Evolutionary conservation across 2,888 invertebrate species (phyloP), one percentile per base, ranked within the genome.

Genomic region (Agonopterix alstromeriana): DNA sequence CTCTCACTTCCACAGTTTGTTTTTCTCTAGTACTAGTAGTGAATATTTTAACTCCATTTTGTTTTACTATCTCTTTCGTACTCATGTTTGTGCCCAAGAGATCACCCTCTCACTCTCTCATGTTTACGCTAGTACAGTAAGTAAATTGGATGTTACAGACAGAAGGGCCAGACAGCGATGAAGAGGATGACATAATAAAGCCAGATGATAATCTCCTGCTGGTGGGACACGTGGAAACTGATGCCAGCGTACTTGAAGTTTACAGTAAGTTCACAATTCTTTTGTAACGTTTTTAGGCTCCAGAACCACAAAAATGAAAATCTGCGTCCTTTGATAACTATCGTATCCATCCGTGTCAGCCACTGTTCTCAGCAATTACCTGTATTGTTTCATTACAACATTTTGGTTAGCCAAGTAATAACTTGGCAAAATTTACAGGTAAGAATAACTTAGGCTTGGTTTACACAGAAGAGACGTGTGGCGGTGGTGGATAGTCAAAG

Each of bases 161-260:
- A 0, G 88, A 89, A 48, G 89, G 89, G 0, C 80, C 89, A 0
- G 89, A 89, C 61, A 95, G 95, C 36, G 95, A 98, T 64, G 94
- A 94, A 62, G 97, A 97, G 63, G 97, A 99, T 78, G 96, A 97
- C 71, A 90, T 94, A 43, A 96, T 99, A 44, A 95, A 96, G 76
- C 91, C 94, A 0, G 92, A 91, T 52, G 99, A 99, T 74, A 99
- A 98, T 82, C 89, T 99, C 14, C 90, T 99, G 14, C 82, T 97
- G 10, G 93, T 96, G 0, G 98, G 97, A 0, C 95, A 94, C 70
- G 95, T 97, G 0, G 94, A 96, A 62, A 95, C 94, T 60, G 97
- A 97, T 82, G 93, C 95, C 10, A 95, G 96, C 67, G 90, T 94
- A 45, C 83, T 98, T 57, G 98, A 98, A 91, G 93, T 98, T 42